A percentile compares a stretch with the other conserved stretches of the same genome.
phyloP scores from a whole-genome alignment of 2,113 vertebrate genomes.

The Terrapene triunguis region DNA sequence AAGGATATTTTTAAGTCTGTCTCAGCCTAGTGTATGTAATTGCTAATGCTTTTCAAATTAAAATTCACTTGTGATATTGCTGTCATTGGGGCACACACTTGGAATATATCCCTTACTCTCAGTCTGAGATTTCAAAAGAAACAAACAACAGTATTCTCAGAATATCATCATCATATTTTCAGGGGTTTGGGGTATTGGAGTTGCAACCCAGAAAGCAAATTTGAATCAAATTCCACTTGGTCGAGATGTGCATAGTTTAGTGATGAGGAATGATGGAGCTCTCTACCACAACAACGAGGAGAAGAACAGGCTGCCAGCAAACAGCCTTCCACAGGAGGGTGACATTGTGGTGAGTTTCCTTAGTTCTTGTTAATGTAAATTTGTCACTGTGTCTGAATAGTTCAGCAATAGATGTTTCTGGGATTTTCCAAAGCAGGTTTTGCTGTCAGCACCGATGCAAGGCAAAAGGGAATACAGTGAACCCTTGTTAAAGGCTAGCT shows the following conservation, averaged over 20 bases:
- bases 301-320: constrained; percentile 95
- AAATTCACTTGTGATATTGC: not conserved
- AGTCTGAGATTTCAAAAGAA: constrained; percentile 15
- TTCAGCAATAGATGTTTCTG: not conserved
- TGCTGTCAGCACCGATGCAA: not conserved
- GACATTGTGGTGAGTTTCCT: constrained; percentile 92
- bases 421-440: not conserved
- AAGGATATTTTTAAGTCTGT: not conserved
- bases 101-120: not conserved
- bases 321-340: constrained; percentile 95
- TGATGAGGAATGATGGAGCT: constrained; percentile 94
- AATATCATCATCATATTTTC: constrained; percentile 41
- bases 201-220: constrained; percentile 97
- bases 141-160: not conserved
- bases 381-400: not conserved
- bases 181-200: constrained; percentile 97
- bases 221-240: constrained; percentile 97
- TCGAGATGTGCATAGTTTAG: constrained; percentile 92
- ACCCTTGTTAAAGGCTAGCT: not conserved
- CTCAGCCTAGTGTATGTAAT: not conserved
- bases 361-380: not conserved
- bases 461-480: not conserved
- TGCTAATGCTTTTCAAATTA: not conserved
- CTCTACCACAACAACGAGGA: constrained; percentile 97
- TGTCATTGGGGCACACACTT: not conserved